Evolutionary conservation across 2,888 invertebrate species (phyloP).

Genomic region (Pristionchus japonicus): DNA sequence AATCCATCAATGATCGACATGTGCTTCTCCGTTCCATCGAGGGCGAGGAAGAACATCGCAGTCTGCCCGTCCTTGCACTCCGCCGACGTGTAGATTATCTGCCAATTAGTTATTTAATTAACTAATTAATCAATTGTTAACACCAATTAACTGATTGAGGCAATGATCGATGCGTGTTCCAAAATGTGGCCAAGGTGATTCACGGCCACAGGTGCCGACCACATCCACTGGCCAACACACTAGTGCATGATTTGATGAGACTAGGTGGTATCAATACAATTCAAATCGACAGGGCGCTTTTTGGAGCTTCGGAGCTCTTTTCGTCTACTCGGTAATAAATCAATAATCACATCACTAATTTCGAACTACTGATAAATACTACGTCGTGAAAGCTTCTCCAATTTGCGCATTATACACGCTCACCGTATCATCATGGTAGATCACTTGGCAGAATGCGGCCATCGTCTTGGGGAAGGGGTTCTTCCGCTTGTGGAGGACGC

Average conservation of each 20-base stretch:
- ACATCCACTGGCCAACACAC: too few relatives aligned
- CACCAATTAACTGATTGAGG: neutral
- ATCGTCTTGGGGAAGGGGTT: slow-evolving; percentile 70
- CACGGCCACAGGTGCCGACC: too few relatives aligned
- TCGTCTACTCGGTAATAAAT: too few relatives aligned
- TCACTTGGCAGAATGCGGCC: slow-evolving; percentile 72
- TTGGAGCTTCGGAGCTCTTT: too few relatives aligned
- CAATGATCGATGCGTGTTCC: too few relatives aligned
- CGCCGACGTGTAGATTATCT: slow-evolving; percentile 69
- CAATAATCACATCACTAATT: too few relatives aligned
- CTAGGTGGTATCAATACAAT: too few relatives aligned
- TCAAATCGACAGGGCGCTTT: too few relatives aligned
- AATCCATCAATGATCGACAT: slow-evolving; percentile 72
- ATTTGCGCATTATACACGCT: neutral
- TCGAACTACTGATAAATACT: too few relatives aligned
- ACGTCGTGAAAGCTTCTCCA: neutral
- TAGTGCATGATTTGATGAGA: too few relatives aligned
- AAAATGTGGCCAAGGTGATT: too few relatives aligned
- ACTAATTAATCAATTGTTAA: neutral
- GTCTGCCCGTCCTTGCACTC: slow-evolving; percentile 65
- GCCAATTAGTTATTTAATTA: slow-evolving; percentile 47
- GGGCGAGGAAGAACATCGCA: slow-evolving; percentile 60
- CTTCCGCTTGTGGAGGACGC: slow-evolving; percentile 61
- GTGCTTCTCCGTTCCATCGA: slow-evolving; percentile 62
- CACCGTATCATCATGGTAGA: slow-evolving; percentile 65